Conservation (phyloP, 2,113 vertebrate species). For the Nothocercus julius region DNA sequence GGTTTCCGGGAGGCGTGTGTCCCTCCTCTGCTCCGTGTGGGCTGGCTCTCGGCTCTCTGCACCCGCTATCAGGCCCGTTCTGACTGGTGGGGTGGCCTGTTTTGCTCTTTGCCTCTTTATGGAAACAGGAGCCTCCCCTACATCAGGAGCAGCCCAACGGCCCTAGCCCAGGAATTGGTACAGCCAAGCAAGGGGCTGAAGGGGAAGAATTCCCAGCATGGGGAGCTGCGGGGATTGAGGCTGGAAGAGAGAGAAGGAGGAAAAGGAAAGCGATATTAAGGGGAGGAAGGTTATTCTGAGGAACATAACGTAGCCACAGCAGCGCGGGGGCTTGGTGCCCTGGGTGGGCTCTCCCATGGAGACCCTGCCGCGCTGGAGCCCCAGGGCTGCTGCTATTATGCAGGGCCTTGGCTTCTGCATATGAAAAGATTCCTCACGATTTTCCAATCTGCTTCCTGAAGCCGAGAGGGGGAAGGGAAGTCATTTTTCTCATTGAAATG, state of each 20-base stretch:
- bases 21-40: neutral
- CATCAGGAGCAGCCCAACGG: neutral
- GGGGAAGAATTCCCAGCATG: neutral
- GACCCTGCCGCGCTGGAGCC: neutral
- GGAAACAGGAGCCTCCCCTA: neutral
- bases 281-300: neutral
- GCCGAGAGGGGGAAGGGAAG: constrained; percentile 7
- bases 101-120: neutral
- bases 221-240: neutral
- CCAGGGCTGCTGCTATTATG: neutral
- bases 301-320: neutral
- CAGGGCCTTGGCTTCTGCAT: neutral
- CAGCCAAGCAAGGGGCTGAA: neutral
- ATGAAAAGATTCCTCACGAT: neutral
- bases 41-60: neutral
- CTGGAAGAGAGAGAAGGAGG: neutral
- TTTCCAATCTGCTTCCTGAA: neutral
- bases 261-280: neutral
- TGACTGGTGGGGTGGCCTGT: neutral
- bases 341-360: rapidly evolving
- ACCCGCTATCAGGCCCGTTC: neutral
- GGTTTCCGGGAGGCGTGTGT: neutral
- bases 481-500: neutral
- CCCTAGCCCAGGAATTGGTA: neutral
- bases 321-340: neutral